These are phyloP conservation scores for Anthoptus insignis DNA, from an alignment of 2,888 invertebrate genomes.

Conservation along the genomic window DNA sequence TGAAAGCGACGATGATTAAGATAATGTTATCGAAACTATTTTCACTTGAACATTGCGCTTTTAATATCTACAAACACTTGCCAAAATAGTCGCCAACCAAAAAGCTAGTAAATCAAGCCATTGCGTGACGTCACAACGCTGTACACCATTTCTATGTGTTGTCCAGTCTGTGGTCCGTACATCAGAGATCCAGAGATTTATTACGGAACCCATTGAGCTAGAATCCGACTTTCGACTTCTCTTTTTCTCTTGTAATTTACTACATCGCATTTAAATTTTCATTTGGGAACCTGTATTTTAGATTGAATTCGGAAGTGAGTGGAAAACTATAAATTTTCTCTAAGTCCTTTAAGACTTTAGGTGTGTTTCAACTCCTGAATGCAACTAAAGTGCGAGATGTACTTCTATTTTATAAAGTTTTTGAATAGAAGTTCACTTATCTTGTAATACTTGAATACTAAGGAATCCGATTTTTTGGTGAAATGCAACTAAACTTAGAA, in stretches of 20 bases:
- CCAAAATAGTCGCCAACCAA: not conserved
- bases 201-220: constrained; percentile 77
- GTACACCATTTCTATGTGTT: constrained; percentile 10
- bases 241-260: constrained; percentile 51
- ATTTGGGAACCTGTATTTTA: constrained; percentile 39
- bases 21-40: too few species aligned
- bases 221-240: constrained; percentile 75
- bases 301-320: constrained; percentile 33
- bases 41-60: not conserved
- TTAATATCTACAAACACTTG: not conserved
- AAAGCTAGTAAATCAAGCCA: not conserved
- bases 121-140: too few species aligned
- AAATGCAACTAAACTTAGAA: not conserved
- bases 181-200: constrained; percentile 84
- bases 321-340: constrained; percentile 27
- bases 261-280: constrained; percentile 43
- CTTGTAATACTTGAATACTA: too few species aligned
- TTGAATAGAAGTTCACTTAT: too few species aligned
- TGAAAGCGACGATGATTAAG: too few species aligned
- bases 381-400: too few species aligned
- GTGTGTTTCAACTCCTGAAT: too few species aligned
- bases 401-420: too few species aligned
- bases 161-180: constrained; percentile 71
- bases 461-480: not conserved
- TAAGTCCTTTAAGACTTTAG: constrained; percentile 26